Percentiles rank a stretch among this genome's conserved stretches.
phyloP scores from a whole-genome alignment of 2,797 vertebrate genomes.

The Taeniopygia guttata region DNA sequence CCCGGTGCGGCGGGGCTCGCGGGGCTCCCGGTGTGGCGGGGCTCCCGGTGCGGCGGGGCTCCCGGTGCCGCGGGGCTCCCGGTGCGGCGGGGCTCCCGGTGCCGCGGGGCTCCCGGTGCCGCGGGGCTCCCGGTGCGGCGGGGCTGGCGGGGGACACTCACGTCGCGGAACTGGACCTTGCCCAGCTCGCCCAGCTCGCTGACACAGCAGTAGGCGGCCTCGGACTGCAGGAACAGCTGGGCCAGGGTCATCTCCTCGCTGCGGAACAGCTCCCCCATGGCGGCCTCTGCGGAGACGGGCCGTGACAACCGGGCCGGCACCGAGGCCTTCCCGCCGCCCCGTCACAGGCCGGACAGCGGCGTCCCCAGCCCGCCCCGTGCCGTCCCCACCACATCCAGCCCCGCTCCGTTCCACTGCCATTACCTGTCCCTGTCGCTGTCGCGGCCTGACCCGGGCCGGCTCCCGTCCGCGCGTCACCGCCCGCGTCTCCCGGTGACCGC shows the following conservation, averaged over 20 bases:
- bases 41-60: background rate
- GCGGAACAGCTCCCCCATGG: constrained; percentile 32
- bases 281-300: background rate
- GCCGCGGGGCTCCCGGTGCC: too few relatives aligned
- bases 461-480: background rate
- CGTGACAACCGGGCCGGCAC: background rate
- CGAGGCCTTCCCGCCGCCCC: background rate
- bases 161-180: constrained; percentile 97
- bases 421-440: background rate
- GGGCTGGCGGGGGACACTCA: constrained; percentile 78
- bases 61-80: background rate
- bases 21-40: background rate
- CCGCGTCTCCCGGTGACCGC: background rate
- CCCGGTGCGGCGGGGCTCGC: too few relatives aligned
- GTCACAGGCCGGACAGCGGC: background rate
- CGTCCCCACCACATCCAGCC: background rate
- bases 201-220: constrained; percentile 91
- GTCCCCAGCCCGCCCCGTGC: fast-evolving
- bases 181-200: constrained; percentile 96
- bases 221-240: constrained; percentile 8
- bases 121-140: background rate
- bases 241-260: constrained; percentile 36
- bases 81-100: background rate
- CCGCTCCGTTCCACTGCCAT: background rate
- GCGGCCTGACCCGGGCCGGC: background rate